These are phyloP conservation scores for Carpatolechia fugitivella DNA, from an alignment of 2,888 invertebrate genomes.

Conservation along the genomic window DNA sequence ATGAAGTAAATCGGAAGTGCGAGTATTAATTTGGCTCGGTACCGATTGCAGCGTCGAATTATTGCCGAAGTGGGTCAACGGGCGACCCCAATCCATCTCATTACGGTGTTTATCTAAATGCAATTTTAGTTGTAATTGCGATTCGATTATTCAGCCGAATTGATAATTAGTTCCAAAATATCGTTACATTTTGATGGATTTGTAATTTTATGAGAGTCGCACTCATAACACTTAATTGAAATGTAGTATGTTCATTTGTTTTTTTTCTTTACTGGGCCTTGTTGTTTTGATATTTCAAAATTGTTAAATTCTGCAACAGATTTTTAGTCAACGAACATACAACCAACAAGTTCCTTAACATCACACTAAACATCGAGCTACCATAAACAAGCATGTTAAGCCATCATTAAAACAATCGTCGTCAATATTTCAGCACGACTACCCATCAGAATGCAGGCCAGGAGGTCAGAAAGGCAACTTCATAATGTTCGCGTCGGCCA, in stretches of 20 bases:
- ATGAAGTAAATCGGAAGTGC: no score
- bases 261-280: no score
- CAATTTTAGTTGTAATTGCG: neutral
- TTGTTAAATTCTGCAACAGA: no score
- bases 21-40: neutral
- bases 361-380: no score
- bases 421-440: conserved; percentile 89
- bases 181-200: neutral
- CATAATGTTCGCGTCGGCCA: conserved; percentile 99
- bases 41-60: neutral
- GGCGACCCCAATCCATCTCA: neutral
- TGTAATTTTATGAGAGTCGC: no score
- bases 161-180: neutral
- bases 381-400: no score
- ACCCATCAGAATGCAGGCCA: conserved; percentile 93
- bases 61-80: neutral
- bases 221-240: no score
- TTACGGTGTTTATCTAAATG: conserved; percentile 2
- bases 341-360: no score
- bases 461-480: conserved; percentile 96
- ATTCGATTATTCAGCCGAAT: neutral
- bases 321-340: no score
- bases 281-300: no score
- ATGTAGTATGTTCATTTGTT: no score
- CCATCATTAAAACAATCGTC: no score